Base-by-base conservation (phyloP, 2,113 vertebrate species). In the Vidua chalybeata region DNA sequence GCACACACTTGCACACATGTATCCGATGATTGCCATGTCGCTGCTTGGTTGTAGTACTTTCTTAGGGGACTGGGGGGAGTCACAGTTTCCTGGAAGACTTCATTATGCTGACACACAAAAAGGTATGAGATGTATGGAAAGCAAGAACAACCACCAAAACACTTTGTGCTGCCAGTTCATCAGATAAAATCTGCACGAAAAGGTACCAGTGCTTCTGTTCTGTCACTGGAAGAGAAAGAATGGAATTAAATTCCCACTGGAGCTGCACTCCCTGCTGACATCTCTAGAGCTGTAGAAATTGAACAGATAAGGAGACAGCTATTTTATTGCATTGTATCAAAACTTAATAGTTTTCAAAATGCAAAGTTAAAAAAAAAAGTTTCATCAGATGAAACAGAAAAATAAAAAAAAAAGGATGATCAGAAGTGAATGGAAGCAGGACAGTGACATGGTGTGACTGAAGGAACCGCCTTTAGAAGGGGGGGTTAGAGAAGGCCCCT, bases 371-470 rank as follows among this genome's bases (percentile, higher is more conserved):
- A 55, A 17, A 75, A 21, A 16, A 20, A 14, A 24, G 8, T 6
- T 11, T 68, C 1, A 1, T 82, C 27, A 48, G 31, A 41, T n/a
- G 24, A 43, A 46, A 21, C 6, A 11, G 6, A 27, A 46, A 54
- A 62, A 45, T 46, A 59, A 5, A n/a, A 35, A 37, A 7, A 37
- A 2, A 13, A 30, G 6, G n/a, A 35, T 5, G 9, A 27, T 6
- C 15, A 62, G 46, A 33, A 79, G 11, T 3, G 41, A 59, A 19
- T 1, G 0, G 23, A 33, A 41, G 24, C 59, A 69, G 46, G 45
- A 37, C 0, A 2, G 9, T 46, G 71, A 27, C 8, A 2, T 3
- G 7, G n/a, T 51, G 45, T 48, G 82, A 80, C 17, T 1, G 2
- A 79, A 93, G n/a, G 39, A 43, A 45, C 21, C 0, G 2, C 27